Percentiles rank a stretch among this genome's conserved stretches.
These are phyloP conservation scores for Ammodytes dubius DNA, from an alignment of 2,113 vertebrate species.

Conservation along the genomic window DNA sequence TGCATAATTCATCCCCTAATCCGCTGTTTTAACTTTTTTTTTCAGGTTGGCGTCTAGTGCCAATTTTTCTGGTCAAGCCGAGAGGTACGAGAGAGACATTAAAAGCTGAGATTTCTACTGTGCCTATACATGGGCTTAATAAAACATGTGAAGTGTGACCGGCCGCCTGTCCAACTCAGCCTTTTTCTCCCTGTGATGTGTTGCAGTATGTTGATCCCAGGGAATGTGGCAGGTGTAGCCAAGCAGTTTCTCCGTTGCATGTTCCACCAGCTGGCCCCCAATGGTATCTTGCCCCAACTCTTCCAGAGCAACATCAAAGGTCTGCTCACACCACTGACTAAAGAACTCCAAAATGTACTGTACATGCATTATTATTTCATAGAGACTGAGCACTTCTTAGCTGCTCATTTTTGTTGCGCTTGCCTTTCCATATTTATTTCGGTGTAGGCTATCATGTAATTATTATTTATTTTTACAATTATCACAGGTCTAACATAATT, in stretches of 20 bases:
- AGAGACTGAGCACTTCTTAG: background rate
- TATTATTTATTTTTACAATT: background rate
- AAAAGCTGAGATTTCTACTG: conserved; percentile 20
- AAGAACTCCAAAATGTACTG: background rate
- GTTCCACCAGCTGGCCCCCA: conserved; percentile 97
- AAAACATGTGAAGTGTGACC: conserved; percentile 50
- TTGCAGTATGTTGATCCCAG: conserved; percentile 95
- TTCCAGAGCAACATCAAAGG: conserved; percentile 99
- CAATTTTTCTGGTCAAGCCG: conserved; percentile 96
- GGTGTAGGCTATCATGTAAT: no score
- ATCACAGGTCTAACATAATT: background rate
- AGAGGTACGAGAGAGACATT: conserved; percentile 89
- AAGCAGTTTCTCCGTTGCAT: conserved; percentile 98
- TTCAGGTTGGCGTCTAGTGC: conserved; percentile 94
- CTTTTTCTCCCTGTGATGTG: conserved; percentile 46
- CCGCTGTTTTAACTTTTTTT: conserved; percentile 65
- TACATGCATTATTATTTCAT: conserved; percentile 1
- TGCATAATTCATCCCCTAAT: conserved; percentile 76
- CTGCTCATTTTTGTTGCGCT: background rate
- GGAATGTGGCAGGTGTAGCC: conserved; percentile 97
- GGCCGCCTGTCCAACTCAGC: conserved; percentile 15
- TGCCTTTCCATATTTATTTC: background rate
- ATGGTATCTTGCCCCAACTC: conserved; percentile 97
- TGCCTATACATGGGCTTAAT: conserved; percentile 49
- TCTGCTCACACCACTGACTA: conserved; percentile 61